Percentiles rank a stretch among this genome's conserved stretches.
Evolutionary conservation across 2,888 invertebrate species (phyloP).

Genomic region (Drosophila limbata): DNA sequence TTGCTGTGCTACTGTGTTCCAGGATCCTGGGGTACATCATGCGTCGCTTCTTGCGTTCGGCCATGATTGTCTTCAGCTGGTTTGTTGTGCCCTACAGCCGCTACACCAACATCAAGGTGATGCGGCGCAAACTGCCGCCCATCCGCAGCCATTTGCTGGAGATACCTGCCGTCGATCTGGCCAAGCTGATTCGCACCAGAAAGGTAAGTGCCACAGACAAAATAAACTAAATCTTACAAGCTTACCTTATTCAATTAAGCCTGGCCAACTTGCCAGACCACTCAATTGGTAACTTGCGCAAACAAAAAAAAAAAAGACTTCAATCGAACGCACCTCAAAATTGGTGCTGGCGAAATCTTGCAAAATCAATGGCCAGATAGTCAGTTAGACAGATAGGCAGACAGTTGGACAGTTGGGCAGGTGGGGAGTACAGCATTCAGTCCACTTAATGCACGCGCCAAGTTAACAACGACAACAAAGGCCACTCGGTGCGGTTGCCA

Average conservation of each 20-base stretch:
- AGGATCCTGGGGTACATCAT: constrained; percentile 88
- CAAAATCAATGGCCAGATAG: constrained; percentile 51
- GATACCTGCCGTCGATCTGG: constrained; percentile 89
- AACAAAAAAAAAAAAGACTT: constrained; percentile 16
- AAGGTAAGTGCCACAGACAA: constrained; percentile 86
- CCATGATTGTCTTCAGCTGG: constrained; percentile 87
- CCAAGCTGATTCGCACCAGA: constrained; percentile 90
- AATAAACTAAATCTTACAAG: not conserved
- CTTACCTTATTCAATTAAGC: not conserved
- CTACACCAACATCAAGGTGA: constrained; percentile 86
- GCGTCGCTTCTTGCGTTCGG: constrained; percentile 87
- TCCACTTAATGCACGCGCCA: constrained; percentile 41
- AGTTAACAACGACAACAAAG: constrained; percentile 36
- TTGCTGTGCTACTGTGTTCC: constrained; percentile 86
- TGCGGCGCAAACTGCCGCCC: constrained; percentile 88
- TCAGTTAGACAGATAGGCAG: constrained; percentile 1
- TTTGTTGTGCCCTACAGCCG: constrained; percentile 87
- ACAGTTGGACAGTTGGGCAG: not conserved
- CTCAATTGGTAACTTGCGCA: constrained; percentile 16
- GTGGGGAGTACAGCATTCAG: constrained; percentile 17
- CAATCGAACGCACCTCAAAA: constrained; percentile 47
- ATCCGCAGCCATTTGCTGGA: constrained; percentile 89
- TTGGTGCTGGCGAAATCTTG: constrained; percentile 51
- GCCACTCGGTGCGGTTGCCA: constrained; percentile 54
- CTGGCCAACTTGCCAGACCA: constrained; percentile 23